Evolutionary conservation across 2,113 vertebrate species (phyloP).

Genomic region (Colistium nudipinnis): DNA sequence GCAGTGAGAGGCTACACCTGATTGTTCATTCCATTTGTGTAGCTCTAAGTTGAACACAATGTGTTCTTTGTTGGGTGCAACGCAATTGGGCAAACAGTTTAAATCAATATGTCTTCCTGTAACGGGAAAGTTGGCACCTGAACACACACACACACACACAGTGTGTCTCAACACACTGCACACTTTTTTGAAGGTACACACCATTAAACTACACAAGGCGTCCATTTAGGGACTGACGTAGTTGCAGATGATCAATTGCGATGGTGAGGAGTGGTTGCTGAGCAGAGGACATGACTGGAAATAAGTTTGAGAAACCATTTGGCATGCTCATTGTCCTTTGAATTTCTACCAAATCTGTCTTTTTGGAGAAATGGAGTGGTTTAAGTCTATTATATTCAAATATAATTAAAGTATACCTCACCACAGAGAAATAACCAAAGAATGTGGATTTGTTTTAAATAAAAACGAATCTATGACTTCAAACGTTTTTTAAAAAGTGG

Average conservation of each 20-base stretch:
- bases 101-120: constrained; percentile 44
- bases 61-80: constrained; percentile 32
- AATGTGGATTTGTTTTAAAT: too few relatives aligned
- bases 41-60: constrained; percentile 22
- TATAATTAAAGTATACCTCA: too few relatives aligned
- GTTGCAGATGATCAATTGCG: constrained; percentile 11
- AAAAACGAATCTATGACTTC: too few relatives aligned
- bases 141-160: too few relatives aligned
- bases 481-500: too few relatives aligned
- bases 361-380: too few relatives aligned
- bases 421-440: too few relatives aligned
- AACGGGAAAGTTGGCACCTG: constrained; percentile 44
- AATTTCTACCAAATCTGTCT: too few relatives aligned
- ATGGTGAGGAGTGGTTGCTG: not conserved
- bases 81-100: constrained; percentile 23
- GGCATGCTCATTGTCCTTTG: constrained; percentile 8
- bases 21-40: constrained; percentile 33
- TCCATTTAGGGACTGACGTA: constrained; percentile 12
- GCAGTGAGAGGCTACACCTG: constrained; percentile 8
- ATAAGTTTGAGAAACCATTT: constrained; percentile 16
- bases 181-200: not conserved
- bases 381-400: too few relatives aligned
- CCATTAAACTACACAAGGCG: too few relatives aligned
- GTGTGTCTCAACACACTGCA: constrained; percentile 2
- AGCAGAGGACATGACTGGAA: not conserved